These are phyloP conservation scores for Eristalis tenax DNA, from an alignment of 2,888 invertebrate genomes.

Conservation along the genomic window DNA sequence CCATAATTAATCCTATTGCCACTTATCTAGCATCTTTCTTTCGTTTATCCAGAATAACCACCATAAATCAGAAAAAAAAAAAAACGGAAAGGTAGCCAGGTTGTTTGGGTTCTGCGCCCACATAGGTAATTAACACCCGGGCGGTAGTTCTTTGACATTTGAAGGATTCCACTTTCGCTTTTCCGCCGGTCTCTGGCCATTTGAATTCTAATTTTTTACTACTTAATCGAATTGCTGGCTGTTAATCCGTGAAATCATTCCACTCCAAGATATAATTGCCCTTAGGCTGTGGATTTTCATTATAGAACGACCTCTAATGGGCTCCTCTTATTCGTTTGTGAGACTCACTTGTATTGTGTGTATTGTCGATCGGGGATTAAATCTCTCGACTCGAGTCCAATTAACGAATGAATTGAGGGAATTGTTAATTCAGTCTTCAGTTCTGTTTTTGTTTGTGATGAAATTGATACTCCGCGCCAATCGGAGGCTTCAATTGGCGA, in stretches of 20 bases:
- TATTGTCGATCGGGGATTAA: not conserved
- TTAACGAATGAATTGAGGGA: conserved; percentile 4
- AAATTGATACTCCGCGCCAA: not conserved
- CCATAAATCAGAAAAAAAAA: too few relatives aligned
- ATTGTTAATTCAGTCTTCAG: not conserved
- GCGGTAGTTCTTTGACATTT: not conserved
- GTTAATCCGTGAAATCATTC: conserved; percentile 9
- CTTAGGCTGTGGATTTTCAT: not conserved
- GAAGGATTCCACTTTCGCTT: not conserved
- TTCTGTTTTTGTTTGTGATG: not conserved
- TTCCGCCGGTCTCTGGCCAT: not conserved
- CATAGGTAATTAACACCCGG: not conserved
- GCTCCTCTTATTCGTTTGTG: not conserved
- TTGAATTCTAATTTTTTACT: not conserved
- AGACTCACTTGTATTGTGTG: not conserved
- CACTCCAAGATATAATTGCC: not conserved
- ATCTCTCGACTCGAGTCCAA: not conserved
- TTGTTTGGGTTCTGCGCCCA: not conserved
- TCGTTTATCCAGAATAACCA: too few relatives aligned
- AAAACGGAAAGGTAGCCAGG: too few relatives aligned
- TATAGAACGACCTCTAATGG: not conserved
- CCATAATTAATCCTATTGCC: too few relatives aligned
- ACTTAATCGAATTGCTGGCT: conserved; percentile 5
- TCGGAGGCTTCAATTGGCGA: not conserved
- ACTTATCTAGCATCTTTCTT: too few relatives aligned